Base-by-base conservation (phyloP, 1,140 invertebrate species). In the Notospermus geniculatus region DNA sequence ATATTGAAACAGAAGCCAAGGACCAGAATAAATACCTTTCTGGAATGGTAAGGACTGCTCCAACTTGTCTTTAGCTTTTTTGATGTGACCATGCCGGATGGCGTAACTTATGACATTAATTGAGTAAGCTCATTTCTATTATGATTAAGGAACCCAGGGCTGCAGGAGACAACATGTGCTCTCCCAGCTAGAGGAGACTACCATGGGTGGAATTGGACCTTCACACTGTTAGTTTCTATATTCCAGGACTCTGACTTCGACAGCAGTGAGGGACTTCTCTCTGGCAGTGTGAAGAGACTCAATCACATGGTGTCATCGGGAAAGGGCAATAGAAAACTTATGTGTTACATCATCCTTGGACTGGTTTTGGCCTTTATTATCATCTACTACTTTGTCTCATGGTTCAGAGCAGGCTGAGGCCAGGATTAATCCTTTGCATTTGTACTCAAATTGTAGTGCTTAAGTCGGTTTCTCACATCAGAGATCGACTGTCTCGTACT, bases 271-370 rank as follows among this genome's bases (percentile, higher is more conserved):
- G 79, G 77, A 28, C 70, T 83, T n/a, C 55, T 83, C 9, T 74
- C 75, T 28, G 76, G 77, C 50, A 82, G 77, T 43, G 70, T 80
- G 46, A 79, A 77, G 56, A 59, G 80, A 43, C 68, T 83, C 5
- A 73, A 74, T 45, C 71, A 77, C 65, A 77, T 83, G 76, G 67
- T 83, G 19, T 68, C 63, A 7, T 71, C 79, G 13, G 79, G 78
- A 15, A 72, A 75, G 58, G 70, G 70, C 28, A 82, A 82, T 63
- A 63, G 81, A 17, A 77, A 71, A 57, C 62, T 82, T 2, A 80
- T 82, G 74, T 83, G 81, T 63, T 83, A 83, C 68, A 74, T 80
- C 53, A 74, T 80, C 22, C 41, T 78, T 1, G 73, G 68, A 59
- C 65, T 82, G 19, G 70, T 80, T 25, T 54, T 71, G 2, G 61